A percentile compares a stretch with the other conserved stretches of the same genome.
These are phyloP conservation scores for Lasioglossum leucozonium DNA, from an alignment of 2,888 invertebrate genomes.

Conservation along the genomic window DNA sequence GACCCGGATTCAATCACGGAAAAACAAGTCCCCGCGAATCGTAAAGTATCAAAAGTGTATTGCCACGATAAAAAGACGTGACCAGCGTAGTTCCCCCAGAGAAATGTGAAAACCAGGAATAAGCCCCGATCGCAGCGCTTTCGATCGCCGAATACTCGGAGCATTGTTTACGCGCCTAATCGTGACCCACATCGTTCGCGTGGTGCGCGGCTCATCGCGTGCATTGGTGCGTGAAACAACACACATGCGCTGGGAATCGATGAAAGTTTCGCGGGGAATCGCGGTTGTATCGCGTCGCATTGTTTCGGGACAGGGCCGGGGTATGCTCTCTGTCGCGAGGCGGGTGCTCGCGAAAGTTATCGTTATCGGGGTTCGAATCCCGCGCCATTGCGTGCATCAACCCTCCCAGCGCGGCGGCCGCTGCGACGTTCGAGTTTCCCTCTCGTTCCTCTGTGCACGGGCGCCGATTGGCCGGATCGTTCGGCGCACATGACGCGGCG, in stretches of 20 bases:
- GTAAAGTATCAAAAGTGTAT: no score
- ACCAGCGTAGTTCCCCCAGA: no score
- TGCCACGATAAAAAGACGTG: no score
- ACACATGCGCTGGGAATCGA: not conserved
- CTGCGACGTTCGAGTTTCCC: slow-evolving; percentile 43
- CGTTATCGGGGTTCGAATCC: slow-evolving; percentile 48
- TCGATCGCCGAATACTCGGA: not conserved
- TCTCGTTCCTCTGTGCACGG: slow-evolving; percentile 55
- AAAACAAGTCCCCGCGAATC: no score
- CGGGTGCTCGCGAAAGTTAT: no score
- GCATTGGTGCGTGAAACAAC: not conserved
- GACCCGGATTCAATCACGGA: no score
- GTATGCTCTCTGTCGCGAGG: not conserved
- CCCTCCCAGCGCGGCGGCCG: slow-evolving; percentile 38
- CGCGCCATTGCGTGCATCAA: slow-evolving; percentile 29
- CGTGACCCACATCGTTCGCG: not conserved
- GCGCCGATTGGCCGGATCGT: slow-evolving; percentile 71
- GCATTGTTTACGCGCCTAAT: not conserved
- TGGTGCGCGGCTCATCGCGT: not conserved
- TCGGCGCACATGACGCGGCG: slow-evolving; percentile 59
- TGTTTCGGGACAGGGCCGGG: not conserved
- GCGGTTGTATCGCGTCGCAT: not conserved
- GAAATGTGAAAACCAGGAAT: not conserved
- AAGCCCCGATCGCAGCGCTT: not conserved
- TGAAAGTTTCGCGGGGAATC: not conserved